Evolutionary conservation across 2,797 vertebrate genomes (phyloP).

Genomic region (Pseudomugil tenellus): DNA sequence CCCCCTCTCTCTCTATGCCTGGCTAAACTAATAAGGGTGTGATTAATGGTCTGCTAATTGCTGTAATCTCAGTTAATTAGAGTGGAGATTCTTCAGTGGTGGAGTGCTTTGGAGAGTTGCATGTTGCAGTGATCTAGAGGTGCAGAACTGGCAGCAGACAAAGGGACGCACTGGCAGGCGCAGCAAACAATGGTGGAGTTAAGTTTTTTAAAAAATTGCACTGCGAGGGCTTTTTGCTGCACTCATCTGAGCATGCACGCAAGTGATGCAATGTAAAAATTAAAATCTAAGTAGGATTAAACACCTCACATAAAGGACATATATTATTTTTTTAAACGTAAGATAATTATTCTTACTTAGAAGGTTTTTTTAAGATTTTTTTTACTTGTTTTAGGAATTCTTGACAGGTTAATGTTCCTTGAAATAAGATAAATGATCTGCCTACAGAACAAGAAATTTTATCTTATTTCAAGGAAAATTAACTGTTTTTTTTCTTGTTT

Average conservation of each 20-base stretch:
- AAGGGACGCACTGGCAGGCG: slow-evolving; percentile 24
- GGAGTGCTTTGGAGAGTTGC: slow-evolving; percentile 67
- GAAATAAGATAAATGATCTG: no score
- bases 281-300: no score
- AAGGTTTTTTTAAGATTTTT: no score
- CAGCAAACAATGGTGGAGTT: slow-evolving; percentile 3
- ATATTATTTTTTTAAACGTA: no score
- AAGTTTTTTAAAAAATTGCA: slow-evolving; percentile 29
- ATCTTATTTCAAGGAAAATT: no score
- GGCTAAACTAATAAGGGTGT: slow-evolving; percentile 84
- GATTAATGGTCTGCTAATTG: slow-evolving; percentile 86
- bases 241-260: slow-evolving; percentile 7
- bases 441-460: no score
- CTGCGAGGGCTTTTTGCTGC: slow-evolving; percentile 6
- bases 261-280: no score
- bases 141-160: slow-evolving; percentile 51
- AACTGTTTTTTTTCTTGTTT: no score
- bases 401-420: no score
- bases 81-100: slow-evolving; percentile 76
- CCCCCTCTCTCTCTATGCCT: slow-evolving; percentile 58
- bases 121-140: slow-evolving; percentile 68
- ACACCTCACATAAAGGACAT: no score
- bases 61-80: slow-evolving; percentile 84
- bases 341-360: no score
- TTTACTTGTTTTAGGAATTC: no score